These are phyloP conservation scores for Cotesia congregata DNA, from an alignment of 2,888 invertebrate species.

Conservation along the genomic window DNA sequence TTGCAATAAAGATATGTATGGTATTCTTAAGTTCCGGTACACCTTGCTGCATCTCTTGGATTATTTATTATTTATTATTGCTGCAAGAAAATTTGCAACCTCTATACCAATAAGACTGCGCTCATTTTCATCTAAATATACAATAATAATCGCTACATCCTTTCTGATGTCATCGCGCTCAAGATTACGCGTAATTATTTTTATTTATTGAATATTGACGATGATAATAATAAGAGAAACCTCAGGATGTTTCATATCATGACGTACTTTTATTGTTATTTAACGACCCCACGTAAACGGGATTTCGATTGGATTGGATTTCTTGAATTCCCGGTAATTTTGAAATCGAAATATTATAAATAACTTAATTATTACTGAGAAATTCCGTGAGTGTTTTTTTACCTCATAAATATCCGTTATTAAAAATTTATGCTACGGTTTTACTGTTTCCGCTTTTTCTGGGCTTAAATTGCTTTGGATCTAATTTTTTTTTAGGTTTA, in stretches of 20 bases:
- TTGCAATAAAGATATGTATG: constrained; percentile 37
- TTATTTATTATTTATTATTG: background rate
- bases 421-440: too few species aligned
- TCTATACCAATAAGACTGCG: too few species aligned
- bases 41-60: background rate
- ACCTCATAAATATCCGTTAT: background rate
- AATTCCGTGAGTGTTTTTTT: background rate
- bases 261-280: background rate
- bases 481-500: background rate
- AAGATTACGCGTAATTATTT: too few species aligned
- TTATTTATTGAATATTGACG: too few species aligned
- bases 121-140: background rate
- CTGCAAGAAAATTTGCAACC: background rate
- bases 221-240: background rate
- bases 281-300: background rate
- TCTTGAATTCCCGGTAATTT: background rate
- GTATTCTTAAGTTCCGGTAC: constrained; percentile 29
- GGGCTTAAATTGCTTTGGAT: background rate
- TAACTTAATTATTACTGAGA: background rate
- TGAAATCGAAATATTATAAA: background rate
- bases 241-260: background rate
- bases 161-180: background rate
- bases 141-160: background rate
- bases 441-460: too few species aligned
- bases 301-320: background rate